Percentiles rank a stretch among this genome's conserved stretches.
These are phyloP conservation scores for Stegophylla sp. DNA, from an alignment of 2,888 invertebrate species.

Conservation along the genomic window DNA sequence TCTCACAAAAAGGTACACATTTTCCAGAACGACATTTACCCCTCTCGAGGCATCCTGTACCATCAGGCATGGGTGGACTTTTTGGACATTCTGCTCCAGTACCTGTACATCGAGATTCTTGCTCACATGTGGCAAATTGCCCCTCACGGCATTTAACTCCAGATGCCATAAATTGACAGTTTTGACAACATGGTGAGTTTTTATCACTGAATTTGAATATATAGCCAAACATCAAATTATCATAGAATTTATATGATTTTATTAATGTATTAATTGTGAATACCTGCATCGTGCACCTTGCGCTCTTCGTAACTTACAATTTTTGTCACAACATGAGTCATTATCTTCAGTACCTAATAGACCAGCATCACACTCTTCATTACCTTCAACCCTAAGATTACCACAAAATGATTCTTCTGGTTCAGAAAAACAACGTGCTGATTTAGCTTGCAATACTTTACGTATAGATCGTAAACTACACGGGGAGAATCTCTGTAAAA, in stretches of 20 bases:
- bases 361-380: constrained; percentile 96
- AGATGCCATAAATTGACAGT: constrained; percentile 84
- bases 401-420: constrained; percentile 96
- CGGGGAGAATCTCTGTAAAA: constrained; percentile 84
- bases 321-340: constrained; percentile 91
- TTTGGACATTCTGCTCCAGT: constrained; percentile 80
- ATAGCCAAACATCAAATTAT: background rate
- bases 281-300: constrained; percentile 90
- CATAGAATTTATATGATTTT: background rate
- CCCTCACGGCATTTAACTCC: constrained; percentile 88
- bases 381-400: constrained; percentile 91
- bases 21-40: constrained; percentile 90
- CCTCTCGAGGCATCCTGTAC: constrained; percentile 87
- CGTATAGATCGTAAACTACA: constrained; percentile 91
- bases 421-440: constrained; percentile 88
- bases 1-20: constrained; percentile 94
- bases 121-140: constrained; percentile 89
- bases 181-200: constrained; percentile 93
- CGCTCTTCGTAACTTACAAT: constrained; percentile 82
- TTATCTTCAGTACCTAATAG: constrained; percentile 90
- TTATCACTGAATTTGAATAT: constrained; percentile 76
- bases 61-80: constrained; percentile 85
- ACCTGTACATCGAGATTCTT: constrained; percentile 89
- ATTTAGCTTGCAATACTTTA: constrained; percentile 90
- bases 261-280: constrained; percentile 15